These are phyloP conservation scores for Drosophila dives DNA, from an alignment of 2,888 invertebrate species.

Conservation along the genomic window DNA sequence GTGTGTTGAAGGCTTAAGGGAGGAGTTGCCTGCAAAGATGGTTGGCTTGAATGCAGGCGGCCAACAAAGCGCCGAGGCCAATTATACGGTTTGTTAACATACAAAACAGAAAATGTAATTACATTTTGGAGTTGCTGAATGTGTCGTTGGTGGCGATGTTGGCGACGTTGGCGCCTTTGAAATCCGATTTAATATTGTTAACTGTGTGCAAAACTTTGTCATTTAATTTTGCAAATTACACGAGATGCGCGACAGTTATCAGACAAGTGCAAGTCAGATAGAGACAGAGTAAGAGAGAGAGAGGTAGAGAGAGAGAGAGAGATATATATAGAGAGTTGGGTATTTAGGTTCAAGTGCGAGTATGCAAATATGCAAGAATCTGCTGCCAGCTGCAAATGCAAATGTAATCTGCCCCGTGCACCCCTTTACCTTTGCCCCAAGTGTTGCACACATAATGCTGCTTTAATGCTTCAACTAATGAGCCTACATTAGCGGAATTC, in stretches of 20 bases:
- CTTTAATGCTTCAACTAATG: conserved; percentile 78
- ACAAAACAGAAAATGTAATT: conserved; percentile 81
- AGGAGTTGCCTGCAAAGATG: conserved; percentile 20
- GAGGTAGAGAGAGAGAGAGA: background rate
- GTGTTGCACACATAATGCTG: conserved; percentile 66
- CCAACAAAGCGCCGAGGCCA: conserved; percentile 66
- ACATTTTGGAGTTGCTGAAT: conserved; percentile 63
- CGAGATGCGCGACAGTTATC: conserved; percentile 39
- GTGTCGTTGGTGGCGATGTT: background rate
- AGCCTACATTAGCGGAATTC: conserved; percentile 76
- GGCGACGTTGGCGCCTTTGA: conserved; percentile 57
- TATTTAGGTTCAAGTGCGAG: conserved; percentile 10
- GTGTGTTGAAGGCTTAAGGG: conserved; percentile 23
- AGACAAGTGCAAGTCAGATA: background rate
- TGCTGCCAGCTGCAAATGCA: conserved; percentile 55
- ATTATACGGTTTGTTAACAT: conserved; percentile 80
- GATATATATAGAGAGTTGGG: background rate
- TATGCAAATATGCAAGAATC: conserved; percentile 71
- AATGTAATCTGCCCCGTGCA: conserved; percentile 34
- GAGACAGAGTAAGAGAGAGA: background rate
- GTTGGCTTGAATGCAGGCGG: conserved; percentile 43
- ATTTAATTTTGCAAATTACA: conserved; percentile 74
- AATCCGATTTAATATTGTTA: conserved; percentile 81
- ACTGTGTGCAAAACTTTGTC: conserved; percentile 79
- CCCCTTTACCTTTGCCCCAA: conserved; percentile 12